A percentile compares a stretch with the other conserved stretches of the same genome.
Conservation (phyloP, 2,888 invertebrate species). For the Ypsolopha sequella region DNA sequence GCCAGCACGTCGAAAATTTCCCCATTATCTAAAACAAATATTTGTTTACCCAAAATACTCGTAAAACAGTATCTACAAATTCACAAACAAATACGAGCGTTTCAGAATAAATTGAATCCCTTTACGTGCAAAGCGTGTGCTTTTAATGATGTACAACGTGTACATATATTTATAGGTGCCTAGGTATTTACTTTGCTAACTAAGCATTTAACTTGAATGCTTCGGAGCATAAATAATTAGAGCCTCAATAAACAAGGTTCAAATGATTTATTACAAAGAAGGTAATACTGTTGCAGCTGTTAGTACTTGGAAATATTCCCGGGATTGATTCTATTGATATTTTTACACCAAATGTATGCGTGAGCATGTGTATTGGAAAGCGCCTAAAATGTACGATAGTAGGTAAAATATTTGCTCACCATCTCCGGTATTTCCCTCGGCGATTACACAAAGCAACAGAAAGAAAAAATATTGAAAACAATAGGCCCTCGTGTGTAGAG, state of each 20-base stretch:
- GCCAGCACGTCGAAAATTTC: conserved; percentile 74
- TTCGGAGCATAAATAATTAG: too few relatives aligned
- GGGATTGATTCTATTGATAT: neutral
- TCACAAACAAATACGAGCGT: too few relatives aligned
- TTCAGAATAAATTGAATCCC: neutral
- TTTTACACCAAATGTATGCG: conserved; percentile 17
- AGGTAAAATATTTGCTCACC: conserved; percentile 49
- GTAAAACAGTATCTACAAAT: conserved; percentile 10
- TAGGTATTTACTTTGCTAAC: neutral
- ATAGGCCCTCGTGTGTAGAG: conserved; percentile 44
- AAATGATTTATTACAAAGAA: too few relatives aligned
- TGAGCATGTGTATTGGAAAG: conserved; percentile 27
- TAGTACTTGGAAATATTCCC: neutral
- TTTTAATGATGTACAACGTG: neutral
- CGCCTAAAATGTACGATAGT: conserved; percentile 17
- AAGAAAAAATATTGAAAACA: conserved; percentile 22
- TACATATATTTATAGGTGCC: neutral
- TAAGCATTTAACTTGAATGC: neutral
- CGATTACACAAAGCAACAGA: conserved; percentile 47
- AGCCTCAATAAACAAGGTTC: too few relatives aligned
- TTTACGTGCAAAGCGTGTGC: neutral
- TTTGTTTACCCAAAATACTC: too few relatives aligned
- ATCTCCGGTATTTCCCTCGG: conserved; percentile 29
- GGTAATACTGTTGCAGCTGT: neutral
- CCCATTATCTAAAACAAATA: conserved; percentile 44